Evolutionary conservation across 37 sponge, comb jelly and placozoan genomes (phyloP).

Genomic region (Corticium candelabrum): DNA sequence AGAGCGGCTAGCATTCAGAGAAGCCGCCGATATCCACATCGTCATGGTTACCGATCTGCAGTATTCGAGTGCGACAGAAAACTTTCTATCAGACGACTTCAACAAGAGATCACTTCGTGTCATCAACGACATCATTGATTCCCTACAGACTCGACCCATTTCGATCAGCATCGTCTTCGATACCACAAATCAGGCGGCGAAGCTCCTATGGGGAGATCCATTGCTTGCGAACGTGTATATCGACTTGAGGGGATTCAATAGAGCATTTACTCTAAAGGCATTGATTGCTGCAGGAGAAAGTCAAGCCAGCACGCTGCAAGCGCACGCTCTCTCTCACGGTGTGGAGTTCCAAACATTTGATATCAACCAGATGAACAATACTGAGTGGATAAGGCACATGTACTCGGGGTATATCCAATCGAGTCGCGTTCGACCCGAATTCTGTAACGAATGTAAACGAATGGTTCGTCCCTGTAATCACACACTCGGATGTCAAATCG

Average conservation of each 20-base stretch:
- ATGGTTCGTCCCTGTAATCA: not conserved
- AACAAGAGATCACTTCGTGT: not conserved
- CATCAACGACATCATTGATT: not conserved
- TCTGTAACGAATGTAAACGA: conserved; percentile 11
- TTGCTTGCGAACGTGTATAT: conserved; percentile 18
- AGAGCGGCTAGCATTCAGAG: not conserved
- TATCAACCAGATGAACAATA: conserved; percentile 12
- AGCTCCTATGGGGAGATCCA: not conserved
- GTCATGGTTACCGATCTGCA: not conserved
- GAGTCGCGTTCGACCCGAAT: not conserved
- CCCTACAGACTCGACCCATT: not conserved
- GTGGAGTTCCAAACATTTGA: conserved; percentile 20
- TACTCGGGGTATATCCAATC: conserved; percentile 24
- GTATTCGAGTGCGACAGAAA: not conserved
- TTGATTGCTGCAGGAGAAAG: conserved; percentile 25
- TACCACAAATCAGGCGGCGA: not conserved
- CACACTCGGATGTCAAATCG: not conserved
- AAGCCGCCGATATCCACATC: not conserved
- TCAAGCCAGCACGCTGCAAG: conserved; percentile 48
- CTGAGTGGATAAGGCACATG: conserved; percentile 13
- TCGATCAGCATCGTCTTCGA: not conserved
- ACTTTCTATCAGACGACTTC: not conserved
- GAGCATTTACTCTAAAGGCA: conserved; percentile 47
- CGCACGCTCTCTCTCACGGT: conserved; percentile 56
- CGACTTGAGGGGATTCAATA: conserved; percentile 72